These are phyloP conservation scores for Microplitis demolitor DNA, from an alignment of 1,140 invertebrate species.

Conservation along the genomic window DNA sequence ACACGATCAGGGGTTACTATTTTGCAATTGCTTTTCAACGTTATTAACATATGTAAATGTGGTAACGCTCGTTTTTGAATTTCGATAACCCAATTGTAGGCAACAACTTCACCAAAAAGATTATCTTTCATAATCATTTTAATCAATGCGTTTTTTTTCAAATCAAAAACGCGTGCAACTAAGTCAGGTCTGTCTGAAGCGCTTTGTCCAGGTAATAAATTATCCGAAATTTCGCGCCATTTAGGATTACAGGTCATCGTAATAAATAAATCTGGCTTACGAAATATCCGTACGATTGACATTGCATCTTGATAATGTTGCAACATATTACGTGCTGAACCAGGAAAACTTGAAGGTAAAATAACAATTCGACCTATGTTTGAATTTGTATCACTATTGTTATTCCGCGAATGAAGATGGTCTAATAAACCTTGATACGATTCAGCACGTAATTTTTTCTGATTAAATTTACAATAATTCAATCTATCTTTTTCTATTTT, in stretches of 20 bases:
- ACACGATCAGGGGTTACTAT: constrained; percentile 6
- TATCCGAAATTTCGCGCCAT: no score
- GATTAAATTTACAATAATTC: background rate
- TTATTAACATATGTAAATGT: constrained; percentile 23
- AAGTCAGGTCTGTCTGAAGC: no score
- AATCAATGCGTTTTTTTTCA: constrained; percentile 16
- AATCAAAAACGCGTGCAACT: constrained; percentile 15
- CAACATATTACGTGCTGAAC: constrained; percentile 45
- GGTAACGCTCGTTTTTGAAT: constrained; percentile 1
- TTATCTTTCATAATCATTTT: constrained; percentile 8
- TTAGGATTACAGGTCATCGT: no score
- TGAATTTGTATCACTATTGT: background rate
- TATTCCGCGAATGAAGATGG: background rate
- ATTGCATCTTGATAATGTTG: no score
- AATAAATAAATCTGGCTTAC: no score
- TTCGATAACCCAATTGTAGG: constrained; percentile 4
- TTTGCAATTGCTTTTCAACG: constrained; percentile 30
- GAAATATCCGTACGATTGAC: no score
- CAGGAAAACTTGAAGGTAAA: constrained; percentile 46
- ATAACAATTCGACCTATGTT: constrained; percentile 38
- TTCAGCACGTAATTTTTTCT: constrained; percentile 8
- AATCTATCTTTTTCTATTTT: constrained; percentile 23
- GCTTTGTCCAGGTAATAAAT: no score
- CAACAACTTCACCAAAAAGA: constrained; percentile 3
- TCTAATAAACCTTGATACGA: background rate